phyloP scores from a whole-genome alignment of 2,113 vertebrate genomes.

The Acanthisitta chloris region DNA sequence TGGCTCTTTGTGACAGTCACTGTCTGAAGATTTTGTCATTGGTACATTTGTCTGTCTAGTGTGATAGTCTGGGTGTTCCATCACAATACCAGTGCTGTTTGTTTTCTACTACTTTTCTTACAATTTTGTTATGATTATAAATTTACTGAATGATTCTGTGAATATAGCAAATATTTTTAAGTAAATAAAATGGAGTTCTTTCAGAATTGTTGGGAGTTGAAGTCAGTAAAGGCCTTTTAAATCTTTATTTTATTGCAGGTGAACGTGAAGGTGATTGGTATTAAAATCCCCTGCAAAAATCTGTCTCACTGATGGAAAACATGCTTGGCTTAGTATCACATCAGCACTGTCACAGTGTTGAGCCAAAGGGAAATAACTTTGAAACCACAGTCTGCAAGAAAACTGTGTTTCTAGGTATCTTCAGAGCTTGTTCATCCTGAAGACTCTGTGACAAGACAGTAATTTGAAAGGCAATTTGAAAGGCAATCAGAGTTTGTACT shows the following conservation, averaged over 20 bases:
- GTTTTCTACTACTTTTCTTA: background rate
- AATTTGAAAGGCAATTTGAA: background rate
- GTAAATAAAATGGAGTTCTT: slow-evolving; percentile 2
- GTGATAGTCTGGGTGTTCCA: background rate
- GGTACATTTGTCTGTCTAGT: background rate
- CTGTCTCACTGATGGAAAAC: background rate
- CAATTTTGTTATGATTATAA: background rate
- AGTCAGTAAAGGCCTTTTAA: background rate
- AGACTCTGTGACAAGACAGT: background rate
- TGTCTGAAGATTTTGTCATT: background rate
- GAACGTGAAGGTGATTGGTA: background rate
- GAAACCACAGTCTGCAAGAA: background rate
- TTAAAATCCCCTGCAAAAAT: background rate
- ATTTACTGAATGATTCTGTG: background rate
- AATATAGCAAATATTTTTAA: background rate
- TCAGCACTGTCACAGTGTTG: background rate
- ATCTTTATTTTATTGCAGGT: background rate
- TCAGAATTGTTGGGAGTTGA: background rate
- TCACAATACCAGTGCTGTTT: background rate
- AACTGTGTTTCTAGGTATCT: background rate
- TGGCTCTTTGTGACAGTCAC: background rate
- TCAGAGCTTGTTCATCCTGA: background rate
- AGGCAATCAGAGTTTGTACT: background rate
- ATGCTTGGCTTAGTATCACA: background rate
- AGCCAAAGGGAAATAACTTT: background rate